These are phyloP conservation scores for Cebidichthys violaceus DNA, from an alignment of 2,113 vertebrate species.

Conservation along the genomic window DNA sequence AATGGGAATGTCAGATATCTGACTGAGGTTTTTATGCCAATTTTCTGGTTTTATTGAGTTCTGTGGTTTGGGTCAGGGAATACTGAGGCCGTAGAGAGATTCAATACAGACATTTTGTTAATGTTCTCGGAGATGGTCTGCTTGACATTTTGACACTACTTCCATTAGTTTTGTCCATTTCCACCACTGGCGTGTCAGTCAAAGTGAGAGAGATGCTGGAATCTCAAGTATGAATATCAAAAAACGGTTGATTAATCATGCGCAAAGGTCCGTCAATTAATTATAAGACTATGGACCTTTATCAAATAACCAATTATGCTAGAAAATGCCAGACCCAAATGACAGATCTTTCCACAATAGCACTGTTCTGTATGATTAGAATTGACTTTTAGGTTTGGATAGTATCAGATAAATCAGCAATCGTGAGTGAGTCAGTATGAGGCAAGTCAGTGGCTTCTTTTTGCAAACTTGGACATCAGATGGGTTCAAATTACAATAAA, in stretches of 20 bases:
- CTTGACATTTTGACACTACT: slow-evolving; percentile 79
- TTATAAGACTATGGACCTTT: slow-evolving; percentile 13
- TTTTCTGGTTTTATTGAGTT: slow-evolving; percentile 65
- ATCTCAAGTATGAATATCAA: slow-evolving; percentile 12
- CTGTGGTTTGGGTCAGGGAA: slow-evolving; percentile 64
- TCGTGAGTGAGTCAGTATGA: background rate
- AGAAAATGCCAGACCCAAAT: slow-evolving; percentile 14
- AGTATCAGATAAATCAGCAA: background rate
- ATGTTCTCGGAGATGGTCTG: slow-evolving; percentile 65
- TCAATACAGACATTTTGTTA: slow-evolving; percentile 76
- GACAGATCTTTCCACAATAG: background rate
- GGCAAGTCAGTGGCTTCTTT: background rate
- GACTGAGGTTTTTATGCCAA: slow-evolving; percentile 66
- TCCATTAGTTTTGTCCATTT: slow-evolving; percentile 66
- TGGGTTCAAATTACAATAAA: background rate
- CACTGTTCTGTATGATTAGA: background rate
- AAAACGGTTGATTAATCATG: slow-evolving; percentile 33
- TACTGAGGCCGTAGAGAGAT: slow-evolving; percentile 62
- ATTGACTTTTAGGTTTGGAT: background rate
- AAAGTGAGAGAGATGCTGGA: slow-evolving; percentile 32
- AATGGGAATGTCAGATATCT: slow-evolving; percentile 76
- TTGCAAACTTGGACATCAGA: background rate
- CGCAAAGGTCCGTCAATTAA: slow-evolving; percentile 38
- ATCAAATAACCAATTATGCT: slow-evolving; percentile 29
- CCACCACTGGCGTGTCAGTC: slow-evolving; percentile 66